Evolutionary conservation across 2,797 vertebrate species (phyloP).

Genomic region (Anas flavirostris): DNA sequence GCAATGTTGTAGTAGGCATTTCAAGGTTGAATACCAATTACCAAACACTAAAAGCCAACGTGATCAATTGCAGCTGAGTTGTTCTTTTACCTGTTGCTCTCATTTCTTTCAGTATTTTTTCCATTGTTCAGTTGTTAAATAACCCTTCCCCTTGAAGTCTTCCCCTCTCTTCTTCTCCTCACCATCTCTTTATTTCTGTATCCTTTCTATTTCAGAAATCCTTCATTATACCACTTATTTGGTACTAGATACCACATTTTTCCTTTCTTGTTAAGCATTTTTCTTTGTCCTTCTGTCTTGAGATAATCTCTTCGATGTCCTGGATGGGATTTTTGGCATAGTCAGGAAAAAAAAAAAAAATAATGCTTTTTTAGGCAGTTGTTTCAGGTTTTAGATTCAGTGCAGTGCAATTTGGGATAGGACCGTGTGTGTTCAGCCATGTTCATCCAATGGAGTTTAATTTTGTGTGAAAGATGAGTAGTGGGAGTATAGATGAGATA

Average conservation of each 20-base stretch:
- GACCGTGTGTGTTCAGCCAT: background rate
- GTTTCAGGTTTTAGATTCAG: background rate
- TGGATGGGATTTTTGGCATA: background rate
- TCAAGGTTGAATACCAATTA: rapidly evolving
- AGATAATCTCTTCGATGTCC: background rate
- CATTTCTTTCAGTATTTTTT: background rate
- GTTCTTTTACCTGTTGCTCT: background rate
- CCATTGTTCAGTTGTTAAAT: background rate
- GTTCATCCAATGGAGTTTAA: background rate
- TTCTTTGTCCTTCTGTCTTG: background rate
- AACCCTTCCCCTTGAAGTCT: background rate
- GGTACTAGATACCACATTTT: background rate
- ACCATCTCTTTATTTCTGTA: background rate
- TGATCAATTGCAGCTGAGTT: background rate
- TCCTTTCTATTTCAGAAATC: background rate
- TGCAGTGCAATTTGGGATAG: background rate
- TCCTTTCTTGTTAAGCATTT: background rate
- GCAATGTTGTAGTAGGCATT: background rate
- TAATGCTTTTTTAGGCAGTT: background rate
- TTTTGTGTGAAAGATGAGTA: background rate
- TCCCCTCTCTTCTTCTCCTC: background rate
- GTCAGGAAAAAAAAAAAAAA: background rate
- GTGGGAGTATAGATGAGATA: background rate
- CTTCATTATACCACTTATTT: background rate
- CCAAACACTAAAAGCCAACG: background rate